phyloP scores from a whole-genome alignment of 2,888 invertebrate species.

The Drosophila merina region DNA sequence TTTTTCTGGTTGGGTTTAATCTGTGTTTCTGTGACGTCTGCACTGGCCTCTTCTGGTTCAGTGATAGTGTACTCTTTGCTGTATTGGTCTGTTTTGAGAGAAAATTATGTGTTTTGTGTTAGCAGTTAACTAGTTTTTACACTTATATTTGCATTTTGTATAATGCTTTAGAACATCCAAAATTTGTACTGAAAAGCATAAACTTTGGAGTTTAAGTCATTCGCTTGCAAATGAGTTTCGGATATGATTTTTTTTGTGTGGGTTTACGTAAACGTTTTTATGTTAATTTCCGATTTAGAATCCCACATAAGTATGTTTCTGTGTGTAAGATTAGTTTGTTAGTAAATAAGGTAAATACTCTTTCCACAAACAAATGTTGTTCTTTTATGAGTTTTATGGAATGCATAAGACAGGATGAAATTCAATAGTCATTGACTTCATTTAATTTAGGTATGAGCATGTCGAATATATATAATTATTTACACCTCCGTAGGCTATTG shows the following conservation, averaged over 20 bases:
- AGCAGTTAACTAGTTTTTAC: conserved; percentile 73
- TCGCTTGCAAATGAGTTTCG: conserved; percentile 57
- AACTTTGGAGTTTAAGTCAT: conserved; percentile 52
- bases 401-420: conserved; percentile 1
- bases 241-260: conserved; percentile 23
- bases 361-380: conserved; percentile 24
- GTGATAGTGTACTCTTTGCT: conserved; percentile 83
- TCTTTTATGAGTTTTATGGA: conserved; percentile 24
- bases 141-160: conserved; percentile 71
- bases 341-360: conserved; percentile 44
- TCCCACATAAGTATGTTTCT: conserved; percentile 42
- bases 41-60: conserved; percentile 83
- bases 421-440: neutral
- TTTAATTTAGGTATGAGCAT: neutral
- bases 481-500: neutral
- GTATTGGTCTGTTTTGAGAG: conserved; percentile 78
- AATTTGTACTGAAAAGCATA: conserved; percentile 45
- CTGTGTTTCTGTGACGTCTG: conserved; percentile 81
- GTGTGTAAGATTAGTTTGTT: conserved; percentile 47
- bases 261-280: conserved; percentile 35
- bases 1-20: conserved; percentile 77
- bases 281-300: conserved; percentile 23
- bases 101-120: conserved; percentile 62
- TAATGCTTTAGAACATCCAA: conserved; percentile 70
- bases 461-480: conserved; percentile 2